Percentiles rank a stretch among this genome's conserved stretches.
Conservation (phyloP, 2,888 invertebrate genomes). For the Bombylius major region DNA sequence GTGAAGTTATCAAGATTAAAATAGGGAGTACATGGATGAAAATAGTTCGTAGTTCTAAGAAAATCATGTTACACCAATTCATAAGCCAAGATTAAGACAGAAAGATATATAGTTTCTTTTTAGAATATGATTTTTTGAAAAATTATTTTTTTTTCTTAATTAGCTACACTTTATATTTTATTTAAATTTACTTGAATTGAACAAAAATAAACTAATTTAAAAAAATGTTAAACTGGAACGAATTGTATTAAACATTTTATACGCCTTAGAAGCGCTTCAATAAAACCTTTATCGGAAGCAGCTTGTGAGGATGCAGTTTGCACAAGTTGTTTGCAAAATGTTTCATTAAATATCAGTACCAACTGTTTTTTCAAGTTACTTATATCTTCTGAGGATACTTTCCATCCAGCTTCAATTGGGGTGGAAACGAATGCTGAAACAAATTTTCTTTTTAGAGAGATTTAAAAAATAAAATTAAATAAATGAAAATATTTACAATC, state of each 20-base stretch:
- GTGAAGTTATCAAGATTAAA: too few relatives aligned
- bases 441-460: background rate
- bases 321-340: slow-evolving; percentile 60
- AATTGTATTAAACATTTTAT: slow-evolving; percentile 71
- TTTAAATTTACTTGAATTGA: too few relatives aligned
- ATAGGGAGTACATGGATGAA: too few relatives aligned
- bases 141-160: too few relatives aligned
- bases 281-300: slow-evolving; percentile 52
- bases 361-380: slow-evolving; percentile 57
- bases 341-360: slow-evolving; percentile 61
- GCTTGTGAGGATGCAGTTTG: slow-evolving; percentile 54
- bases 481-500: slow-evolving; percentile 4
- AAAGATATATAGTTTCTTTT: too few relatives aligned
- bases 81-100: too few relatives aligned
- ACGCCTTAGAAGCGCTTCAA: slow-evolving; percentile 61
- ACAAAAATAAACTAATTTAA: too few relatives aligned
- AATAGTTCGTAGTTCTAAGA: too few relatives aligned
- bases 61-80: too few relatives aligned
- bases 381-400: slow-evolving; percentile 47
- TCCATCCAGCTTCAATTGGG: slow-evolving; percentile 42
- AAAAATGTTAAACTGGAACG: slow-evolving; percentile 39
- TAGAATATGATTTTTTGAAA: too few relatives aligned
- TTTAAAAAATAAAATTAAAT: background rate
- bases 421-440: slow-evolving; percentile 34
- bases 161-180: too few relatives aligned